Evolutionary conservation across 1,140 invertebrate species (phyloP).

Genomic region (Nymphalis io): DNA sequence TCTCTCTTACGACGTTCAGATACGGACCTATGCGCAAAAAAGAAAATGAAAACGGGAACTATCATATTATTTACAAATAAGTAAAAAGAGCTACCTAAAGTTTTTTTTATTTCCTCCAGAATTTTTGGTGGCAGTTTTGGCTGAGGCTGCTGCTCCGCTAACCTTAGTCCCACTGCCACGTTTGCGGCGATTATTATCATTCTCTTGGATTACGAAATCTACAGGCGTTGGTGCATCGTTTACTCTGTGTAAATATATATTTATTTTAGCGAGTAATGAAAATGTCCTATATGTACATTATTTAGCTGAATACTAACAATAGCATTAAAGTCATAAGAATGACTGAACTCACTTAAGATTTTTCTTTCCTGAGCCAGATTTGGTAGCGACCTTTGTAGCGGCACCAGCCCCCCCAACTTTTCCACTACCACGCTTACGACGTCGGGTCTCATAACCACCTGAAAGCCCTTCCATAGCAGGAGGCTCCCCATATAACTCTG

Average conservation of each 20-base stretch:
- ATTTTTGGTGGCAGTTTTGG: slow-evolving; percentile 72
- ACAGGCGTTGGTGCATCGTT: slow-evolving; percentile 58
- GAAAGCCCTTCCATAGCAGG: slow-evolving; percentile 73
- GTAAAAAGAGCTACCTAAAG: slow-evolving; percentile 55
- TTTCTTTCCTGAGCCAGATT: slow-evolving; percentile 72
- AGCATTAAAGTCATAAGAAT: background rate
- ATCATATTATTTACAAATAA: background rate
- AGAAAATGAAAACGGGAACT: background rate
- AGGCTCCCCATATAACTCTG: slow-evolving; percentile 77
- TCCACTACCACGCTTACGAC: slow-evolving; percentile 71
- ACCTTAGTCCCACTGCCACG: slow-evolving; percentile 74
- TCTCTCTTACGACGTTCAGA: slow-evolving; percentile 76
- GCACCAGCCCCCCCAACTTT: slow-evolving; percentile 74
- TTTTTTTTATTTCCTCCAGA: slow-evolving; percentile 74
- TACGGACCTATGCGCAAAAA: slow-evolving; percentile 53
- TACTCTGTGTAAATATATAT: slow-evolving; percentile 19
- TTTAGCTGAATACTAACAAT: background rate
- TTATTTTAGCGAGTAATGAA: background rate
- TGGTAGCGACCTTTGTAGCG: slow-evolving; percentile 74
- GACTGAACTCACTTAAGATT: slow-evolving; percentile 60
- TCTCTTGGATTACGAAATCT: slow-evolving; percentile 58
- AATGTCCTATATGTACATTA: background rate
- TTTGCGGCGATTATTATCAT: slow-evolving; percentile 66
- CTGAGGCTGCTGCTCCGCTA: slow-evolving; percentile 67
- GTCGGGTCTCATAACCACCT: slow-evolving; percentile 58